These are phyloP conservation scores for Junonia oenone DNA, from an alignment of 2,888 invertebrate species.

Conservation along the genomic window DNA sequence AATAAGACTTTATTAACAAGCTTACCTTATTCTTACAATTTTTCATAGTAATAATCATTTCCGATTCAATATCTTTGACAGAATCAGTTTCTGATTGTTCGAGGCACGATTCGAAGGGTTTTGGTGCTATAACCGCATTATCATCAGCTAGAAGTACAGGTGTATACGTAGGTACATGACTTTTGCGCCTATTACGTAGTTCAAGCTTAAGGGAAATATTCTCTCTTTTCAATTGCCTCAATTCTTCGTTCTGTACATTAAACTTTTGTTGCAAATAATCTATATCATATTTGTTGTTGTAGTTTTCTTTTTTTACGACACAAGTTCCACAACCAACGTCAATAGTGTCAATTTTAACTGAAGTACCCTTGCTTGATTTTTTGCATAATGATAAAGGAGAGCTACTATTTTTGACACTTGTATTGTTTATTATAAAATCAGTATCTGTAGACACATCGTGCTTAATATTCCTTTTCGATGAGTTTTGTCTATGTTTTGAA, in stretches of 20 bases:
- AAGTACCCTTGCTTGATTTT: slow-evolving; percentile 40
- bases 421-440: slow-evolving; percentile 5
- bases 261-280: slow-evolving; percentile 43
- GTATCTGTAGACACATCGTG: slow-evolving; percentile 27
- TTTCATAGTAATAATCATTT: slow-evolving; percentile 69
- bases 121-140: slow-evolving; percentile 35
- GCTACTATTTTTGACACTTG: slow-evolving; percentile 6
- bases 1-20: no score
- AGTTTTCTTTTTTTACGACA: slow-evolving; percentile 35
- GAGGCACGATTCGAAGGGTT: slow-evolving; percentile 42
- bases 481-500: slow-evolving; percentile 4
- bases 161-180: slow-evolving; percentile 32
- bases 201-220: slow-evolving; percentile 51
- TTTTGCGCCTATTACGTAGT: slow-evolving; percentile 45
- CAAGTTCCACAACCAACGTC: slow-evolving; percentile 44
- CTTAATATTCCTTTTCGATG: not conserved
- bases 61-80: slow-evolving; percentile 52
- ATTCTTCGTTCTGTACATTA: slow-evolving; percentile 45
- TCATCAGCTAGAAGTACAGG: slow-evolving; percentile 28
- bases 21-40: slow-evolving; percentile 56
- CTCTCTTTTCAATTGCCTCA: slow-evolving; percentile 48
- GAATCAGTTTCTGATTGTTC: slow-evolving; percentile 37
- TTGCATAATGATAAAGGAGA: slow-evolving; percentile 18
- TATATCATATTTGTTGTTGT: slow-evolving; percentile 39
- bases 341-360: slow-evolving; percentile 36